Percentiles rank a stretch among this genome's conserved stretches.
Conservation (phyloP, 2,888 invertebrate species). For the Scaptomyza polygonia region DNA sequence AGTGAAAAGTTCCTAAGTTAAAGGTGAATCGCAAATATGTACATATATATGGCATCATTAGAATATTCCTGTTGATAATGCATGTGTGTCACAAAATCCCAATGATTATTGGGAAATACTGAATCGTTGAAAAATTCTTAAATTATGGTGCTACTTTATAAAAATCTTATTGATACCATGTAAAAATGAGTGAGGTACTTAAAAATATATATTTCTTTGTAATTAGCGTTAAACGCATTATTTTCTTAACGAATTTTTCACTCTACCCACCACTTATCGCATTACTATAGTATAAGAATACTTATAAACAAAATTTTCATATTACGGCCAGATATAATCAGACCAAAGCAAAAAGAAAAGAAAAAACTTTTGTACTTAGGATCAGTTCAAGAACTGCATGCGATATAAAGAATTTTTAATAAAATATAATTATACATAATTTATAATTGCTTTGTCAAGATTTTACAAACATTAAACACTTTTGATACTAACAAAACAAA, state of each 20-base stretch:
- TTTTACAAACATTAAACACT: neutral
- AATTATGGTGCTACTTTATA: slow-evolving; percentile 9
- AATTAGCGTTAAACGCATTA: neutral
- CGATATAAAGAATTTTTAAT: slow-evolving; percentile 41
- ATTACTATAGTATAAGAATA: slow-evolving; percentile 24
- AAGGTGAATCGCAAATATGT: no score
- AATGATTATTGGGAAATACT: slow-evolving; percentile 1
- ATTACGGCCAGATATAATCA: slow-evolving; percentile 31
- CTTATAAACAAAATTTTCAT: neutral
- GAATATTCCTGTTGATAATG: no score
- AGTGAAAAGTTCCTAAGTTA: slow-evolving; percentile 6
- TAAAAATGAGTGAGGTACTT: neutral
- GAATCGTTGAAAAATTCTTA: no score
- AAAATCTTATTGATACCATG: neutral
- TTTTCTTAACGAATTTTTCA: slow-evolving; percentile 18
- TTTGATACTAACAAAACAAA: neutral
- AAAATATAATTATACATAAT: slow-evolving; percentile 48
- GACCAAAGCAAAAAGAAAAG: slow-evolving; percentile 3
- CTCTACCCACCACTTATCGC: neutral
- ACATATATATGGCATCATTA: no score
- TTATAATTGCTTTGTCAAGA: slow-evolving; percentile 37
- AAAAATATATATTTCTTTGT: neutral
- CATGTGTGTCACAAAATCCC: neutral
- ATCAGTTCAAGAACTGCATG: slow-evolving; percentile 25
- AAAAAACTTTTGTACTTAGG: slow-evolving; percentile 42